phyloP scores from a whole-genome alignment of 2,888 invertebrate genomes.

The Mayetiola destructor region DNA sequence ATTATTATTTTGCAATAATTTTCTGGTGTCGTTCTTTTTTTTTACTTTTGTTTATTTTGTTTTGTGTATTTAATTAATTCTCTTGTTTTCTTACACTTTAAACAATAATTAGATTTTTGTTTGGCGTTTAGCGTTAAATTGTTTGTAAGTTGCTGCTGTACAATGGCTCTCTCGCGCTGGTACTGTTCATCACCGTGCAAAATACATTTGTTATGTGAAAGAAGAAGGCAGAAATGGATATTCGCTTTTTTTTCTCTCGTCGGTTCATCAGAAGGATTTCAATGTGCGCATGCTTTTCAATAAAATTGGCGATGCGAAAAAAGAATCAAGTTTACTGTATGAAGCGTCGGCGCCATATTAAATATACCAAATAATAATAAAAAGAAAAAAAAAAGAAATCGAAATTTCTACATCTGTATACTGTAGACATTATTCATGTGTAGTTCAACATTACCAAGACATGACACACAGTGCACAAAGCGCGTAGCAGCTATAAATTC shows the following conservation, averaged over 20 bases:
- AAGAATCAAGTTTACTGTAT: background rate
- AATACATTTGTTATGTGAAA: background rate
- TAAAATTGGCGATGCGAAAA: background rate
- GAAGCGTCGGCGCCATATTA: constrained; percentile 11
- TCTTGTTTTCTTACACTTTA: background rate
- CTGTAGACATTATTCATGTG: too few species aligned
- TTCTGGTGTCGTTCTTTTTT: background rate
- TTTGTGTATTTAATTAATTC: too few species aligned
- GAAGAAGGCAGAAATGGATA: background rate
- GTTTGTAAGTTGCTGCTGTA: background rate
- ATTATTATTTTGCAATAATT: background rate
- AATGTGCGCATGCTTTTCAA: constrained; percentile 7
- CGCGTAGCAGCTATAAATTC: too few species aligned
- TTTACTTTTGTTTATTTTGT: background rate
- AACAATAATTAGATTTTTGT: background rate
- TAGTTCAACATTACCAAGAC: too few species aligned
- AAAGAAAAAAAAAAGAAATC: too few species aligned
- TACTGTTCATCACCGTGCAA: background rate
- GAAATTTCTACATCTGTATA: too few species aligned
- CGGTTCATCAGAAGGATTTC: background rate
- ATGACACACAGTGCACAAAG: too few species aligned
- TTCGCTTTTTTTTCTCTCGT: background rate
- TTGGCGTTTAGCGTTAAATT: background rate
- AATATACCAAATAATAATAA: too few species aligned
- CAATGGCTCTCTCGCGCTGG: background rate